Evolutionary conservation across 2,888 invertebrate genomes (phyloP), one percentile per base, ranked within the genome.

Genomic region (Lysandra bellargus): DNA sequence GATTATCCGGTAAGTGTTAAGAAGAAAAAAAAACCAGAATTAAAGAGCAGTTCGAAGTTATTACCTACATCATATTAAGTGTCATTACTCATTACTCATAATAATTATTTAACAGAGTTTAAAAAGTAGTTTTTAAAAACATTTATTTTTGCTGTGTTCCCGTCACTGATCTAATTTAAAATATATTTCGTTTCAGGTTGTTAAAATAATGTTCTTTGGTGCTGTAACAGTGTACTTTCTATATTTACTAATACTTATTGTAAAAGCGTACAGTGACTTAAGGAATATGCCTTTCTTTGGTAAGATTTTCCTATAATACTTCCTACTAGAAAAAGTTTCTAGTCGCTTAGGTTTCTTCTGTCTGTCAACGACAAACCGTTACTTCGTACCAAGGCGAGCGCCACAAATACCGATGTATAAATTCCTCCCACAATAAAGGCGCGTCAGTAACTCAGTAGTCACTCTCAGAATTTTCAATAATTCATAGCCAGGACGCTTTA

Each of bases 241-340:
- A 73, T 99, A 99, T 93, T 95, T 99, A 85, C 89, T 97, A 40
- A 96, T 98, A 85, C 95, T 99, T 82, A 96, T 99, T 84, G 92
- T 99, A 80, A 96, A 97, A 88, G 98, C 99, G 37, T 99, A 99
- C 90, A 98, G 97, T 82, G 99, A 99, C 92, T 95, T 99, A 78
- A 96, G 99, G 86, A 97, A 98, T 64, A 99, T 99, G 99, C 99
- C 99, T 82, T 99, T 98, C 94, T 99, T 99, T 92, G 99, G 99
- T 99, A 95, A 96, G 96, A 64, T 64, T 44, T 17, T 53, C 4
- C 6, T 72, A 3, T 44, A 75, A 4, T 61, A 23, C 61, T 7
- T 33, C 4, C 64, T 37, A 37, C 37, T 37, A 37, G 37, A 37
- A 37, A 37, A 37, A 37, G 37, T 37, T 37, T 37, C 37, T 23